Evolutionary conservation across 1,140 invertebrate species (phyloP), one percentile per base, ranked within the genome.

Genomic region (Drosophila bifasciata): DNA sequence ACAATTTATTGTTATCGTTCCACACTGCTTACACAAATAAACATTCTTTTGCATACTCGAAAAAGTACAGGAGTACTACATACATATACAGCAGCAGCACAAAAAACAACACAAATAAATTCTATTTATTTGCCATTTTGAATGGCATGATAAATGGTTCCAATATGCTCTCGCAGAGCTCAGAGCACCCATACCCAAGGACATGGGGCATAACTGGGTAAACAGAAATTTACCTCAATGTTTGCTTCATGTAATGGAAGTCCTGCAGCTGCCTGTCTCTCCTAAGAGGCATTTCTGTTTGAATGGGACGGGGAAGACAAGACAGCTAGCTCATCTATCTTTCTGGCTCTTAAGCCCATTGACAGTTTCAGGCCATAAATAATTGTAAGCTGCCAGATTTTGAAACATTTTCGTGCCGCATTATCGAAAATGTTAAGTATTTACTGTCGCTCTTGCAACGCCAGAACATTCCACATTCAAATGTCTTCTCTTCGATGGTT

Each of bases 131-230:
- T 67, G 61, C 15, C 61, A 67, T 66, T 67, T 46, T 39, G 40
- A 66, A 66, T 70, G 19, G 39, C 45, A 70, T 72, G 49, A 71
- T 72, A 72, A 53, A 72, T 72, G 57, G 67, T 52, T 28, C n/a
- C 32, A 36, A 36, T 36, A 36, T 36, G 32, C 32, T 36, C 32
- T 36, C n/a, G n/a, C n/a, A n/a, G n/a, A n/a, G n/a, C n/a, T n/a
- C 32, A 36, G 11, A 13, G 32, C 32, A 1, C 32, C 32, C 32
- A 36, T 13, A 36, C 11, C 32, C 32, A 36, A 13, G 32, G 32
- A 36, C 32, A 36, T 43, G 49, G 23, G 49, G 23, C 43, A 36
- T 25, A 25, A n/a, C 21, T 61, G 40, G 41, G 67, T 40, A 46
- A 60, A 60, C 52, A 69, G 66, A 71, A 39, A 60, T 67, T 66